A percentile compares a stretch with the other conserved stretches of the same genome.
Evolutionary conservation across 2,113 vertebrate genomes (phyloP).

Genomic region (Picathartes gymnocephalus): DNA sequence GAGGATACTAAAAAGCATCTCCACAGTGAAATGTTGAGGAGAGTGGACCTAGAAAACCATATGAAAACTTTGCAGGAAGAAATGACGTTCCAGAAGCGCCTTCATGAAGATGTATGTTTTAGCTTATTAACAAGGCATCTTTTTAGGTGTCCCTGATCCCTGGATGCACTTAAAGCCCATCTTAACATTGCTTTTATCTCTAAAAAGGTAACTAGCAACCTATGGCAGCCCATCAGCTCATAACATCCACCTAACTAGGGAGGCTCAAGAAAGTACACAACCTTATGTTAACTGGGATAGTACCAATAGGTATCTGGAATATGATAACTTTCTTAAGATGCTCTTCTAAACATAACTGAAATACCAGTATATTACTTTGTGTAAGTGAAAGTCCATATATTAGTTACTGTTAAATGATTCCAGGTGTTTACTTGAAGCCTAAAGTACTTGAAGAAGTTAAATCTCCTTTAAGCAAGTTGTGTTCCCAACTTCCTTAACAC

Average conservation of each 20-base stretch:
- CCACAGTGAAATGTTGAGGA: constrained; percentile 74
- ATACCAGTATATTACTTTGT: neutral
- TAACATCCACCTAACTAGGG: neutral
- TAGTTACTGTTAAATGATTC: neutral
- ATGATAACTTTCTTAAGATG: neutral
- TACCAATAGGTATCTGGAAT: neutral
- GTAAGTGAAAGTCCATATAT: neutral
- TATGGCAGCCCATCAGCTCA: neutral
- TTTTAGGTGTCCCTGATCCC: neutral
- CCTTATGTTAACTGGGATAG: neutral
- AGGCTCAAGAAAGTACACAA: neutral
- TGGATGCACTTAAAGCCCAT: neutral
- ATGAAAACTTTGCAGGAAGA: constrained; percentile 79
- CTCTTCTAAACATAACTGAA: neutral
- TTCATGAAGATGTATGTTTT: constrained; percentile 75
- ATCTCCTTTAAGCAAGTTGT: neutral
- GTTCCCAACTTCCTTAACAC: neutral
- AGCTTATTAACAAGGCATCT: constrained; percentile 1
- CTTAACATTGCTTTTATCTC: neutral
- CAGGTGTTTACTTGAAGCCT: neutral
- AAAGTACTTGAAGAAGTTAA: neutral
- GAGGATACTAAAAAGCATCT: constrained; percentile 74
- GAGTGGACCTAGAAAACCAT: constrained; percentile 79
- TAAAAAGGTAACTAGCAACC: constrained; percentile 13
- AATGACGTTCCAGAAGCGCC: constrained; percentile 75